Evolutionary conservation across 2,888 invertebrate genomes (phyloP).

Genomic region (Drosophila trichaetosa): DNA sequence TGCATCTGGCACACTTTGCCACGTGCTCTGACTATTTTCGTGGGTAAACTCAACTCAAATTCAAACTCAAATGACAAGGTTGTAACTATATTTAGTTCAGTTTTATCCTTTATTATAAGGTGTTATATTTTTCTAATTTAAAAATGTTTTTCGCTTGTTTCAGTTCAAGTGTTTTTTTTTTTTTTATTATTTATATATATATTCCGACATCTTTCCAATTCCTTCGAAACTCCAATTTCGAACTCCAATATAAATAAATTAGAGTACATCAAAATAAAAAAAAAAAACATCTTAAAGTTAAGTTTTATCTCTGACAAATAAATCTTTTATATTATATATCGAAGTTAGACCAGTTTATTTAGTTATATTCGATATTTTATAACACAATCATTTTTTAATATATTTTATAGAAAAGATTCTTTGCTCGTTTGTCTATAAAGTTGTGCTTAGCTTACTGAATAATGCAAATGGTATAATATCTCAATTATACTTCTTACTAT

Average conservation of each 20-base stretch:
- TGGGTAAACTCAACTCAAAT: background rate
- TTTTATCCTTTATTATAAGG: background rate
- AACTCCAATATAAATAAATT: background rate
- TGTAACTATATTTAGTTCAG: background rate
- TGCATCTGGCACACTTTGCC: slow-evolving; percentile 34
- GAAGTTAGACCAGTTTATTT: background rate
- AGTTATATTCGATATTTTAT: background rate
- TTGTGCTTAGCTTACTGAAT: slow-evolving; percentile 3
- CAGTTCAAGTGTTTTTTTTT: background rate
- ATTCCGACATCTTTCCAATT: background rate
- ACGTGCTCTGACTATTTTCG: slow-evolving; percentile 7
- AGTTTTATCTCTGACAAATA: background rate
- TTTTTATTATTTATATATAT: background rate
- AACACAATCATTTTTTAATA: background rate
- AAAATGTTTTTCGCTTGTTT: background rate
- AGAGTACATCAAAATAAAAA: background rate
- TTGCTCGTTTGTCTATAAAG: background rate
- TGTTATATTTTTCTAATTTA: background rate
- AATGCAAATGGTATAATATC: slow-evolving; percentile 33
- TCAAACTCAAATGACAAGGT: background rate
- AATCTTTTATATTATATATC: background rate
- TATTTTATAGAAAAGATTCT: background rate
- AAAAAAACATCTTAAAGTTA: background rate
- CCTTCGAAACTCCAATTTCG: background rate
- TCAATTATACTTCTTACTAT: slow-evolving; percentile 13